Percentiles rank a stretch among this genome's conserved stretches.
Conservation (phyloP, 1,140 invertebrate species). For the Eurosta solidaginis region DNA sequence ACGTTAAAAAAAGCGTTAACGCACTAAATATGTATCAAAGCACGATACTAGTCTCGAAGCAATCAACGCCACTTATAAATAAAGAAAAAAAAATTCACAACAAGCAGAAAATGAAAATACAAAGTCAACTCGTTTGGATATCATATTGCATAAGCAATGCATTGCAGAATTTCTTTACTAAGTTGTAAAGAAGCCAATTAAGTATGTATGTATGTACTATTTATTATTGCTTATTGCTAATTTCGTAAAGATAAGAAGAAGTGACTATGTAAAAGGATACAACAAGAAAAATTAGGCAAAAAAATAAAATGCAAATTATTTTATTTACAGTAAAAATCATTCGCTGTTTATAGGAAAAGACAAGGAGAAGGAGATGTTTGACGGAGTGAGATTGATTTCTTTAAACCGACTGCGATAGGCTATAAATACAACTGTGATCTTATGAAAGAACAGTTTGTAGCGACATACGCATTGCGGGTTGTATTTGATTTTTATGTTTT, state of each 20-base stretch:
- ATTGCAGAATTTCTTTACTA: slow-evolving; percentile 23
- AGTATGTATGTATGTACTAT: background rate
- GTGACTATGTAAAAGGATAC: slow-evolving; percentile 4
- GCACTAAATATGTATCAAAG: no score
- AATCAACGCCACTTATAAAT: slow-evolving; percentile 57
- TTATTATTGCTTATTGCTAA: background rate
- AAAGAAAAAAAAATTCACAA: slow-evolving; percentile 41
- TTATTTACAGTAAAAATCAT: slow-evolving; percentile 1
- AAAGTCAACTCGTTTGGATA: slow-evolving; percentile 19
- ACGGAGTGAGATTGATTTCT: no score
- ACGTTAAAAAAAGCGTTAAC: no score
- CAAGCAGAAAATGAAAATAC: slow-evolving; percentile 34
- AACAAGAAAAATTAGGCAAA: background rate
- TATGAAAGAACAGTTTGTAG: no score
- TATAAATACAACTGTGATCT: no score
- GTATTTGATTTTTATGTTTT: no score
- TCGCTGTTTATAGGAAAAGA: no score
- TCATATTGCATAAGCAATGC: slow-evolving; percentile 31
- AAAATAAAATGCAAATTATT: slow-evolving; percentile 26
- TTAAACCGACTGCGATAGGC: no score
- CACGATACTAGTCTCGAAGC: slow-evolving; percentile 47
- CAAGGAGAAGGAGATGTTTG: no score
- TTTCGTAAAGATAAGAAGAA: background rate
- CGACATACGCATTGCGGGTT: no score
- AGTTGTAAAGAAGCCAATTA: slow-evolving; percentile 13